Evolutionary conservation across 2,888 invertebrate species (phyloP).

Genomic region (Dasysyrphus albostriatus): DNA sequence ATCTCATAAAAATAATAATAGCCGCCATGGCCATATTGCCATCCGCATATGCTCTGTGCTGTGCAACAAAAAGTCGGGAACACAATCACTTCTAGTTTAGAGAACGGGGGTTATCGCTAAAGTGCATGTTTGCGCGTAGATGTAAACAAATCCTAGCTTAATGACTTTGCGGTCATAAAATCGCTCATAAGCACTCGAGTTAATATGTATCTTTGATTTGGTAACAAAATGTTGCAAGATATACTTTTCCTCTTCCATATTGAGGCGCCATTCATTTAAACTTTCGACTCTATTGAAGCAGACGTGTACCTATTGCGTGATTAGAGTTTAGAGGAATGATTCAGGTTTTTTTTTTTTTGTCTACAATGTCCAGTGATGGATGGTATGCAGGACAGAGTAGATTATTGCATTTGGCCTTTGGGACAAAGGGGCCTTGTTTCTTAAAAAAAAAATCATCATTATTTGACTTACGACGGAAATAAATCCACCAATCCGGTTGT

Average conservation of each 20-base stretch:
- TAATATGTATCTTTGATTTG: conserved; percentile 69
- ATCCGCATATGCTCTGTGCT: not conserved
- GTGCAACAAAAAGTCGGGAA: conserved; percentile 2
- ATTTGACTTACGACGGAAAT: too few relatives aligned
- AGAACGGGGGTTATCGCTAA: conserved; percentile 38
- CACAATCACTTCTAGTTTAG: conserved; percentile 34
- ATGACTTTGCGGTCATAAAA: conserved; percentile 59
- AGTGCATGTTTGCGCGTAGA: conserved; percentile 56
- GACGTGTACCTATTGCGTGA: conserved; percentile 30
- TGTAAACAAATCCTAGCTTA: conserved; percentile 48
- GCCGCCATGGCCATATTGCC: not conserved
- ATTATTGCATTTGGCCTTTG: not conserved
- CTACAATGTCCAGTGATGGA: not conserved
- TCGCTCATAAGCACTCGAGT: conserved; percentile 47
- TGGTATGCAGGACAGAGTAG: not conserved
- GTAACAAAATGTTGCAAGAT: conserved; percentile 57
- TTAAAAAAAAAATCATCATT: not conserved
- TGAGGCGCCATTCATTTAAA: conserved; percentile 53
- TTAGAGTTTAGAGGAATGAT: conserved; percentile 28
- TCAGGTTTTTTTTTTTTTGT: conserved; percentile 24
- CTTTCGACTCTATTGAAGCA: conserved; percentile 35
- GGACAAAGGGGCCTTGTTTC: not conserved
- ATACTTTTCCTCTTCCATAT: not conserved
- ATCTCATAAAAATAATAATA: conserved; percentile 46
- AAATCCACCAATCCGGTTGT: too few relatives aligned